Evolutionary conservation across 2,113 vertebrate genomes (phyloP).

Genomic region (Loxodonta africana): DNA sequence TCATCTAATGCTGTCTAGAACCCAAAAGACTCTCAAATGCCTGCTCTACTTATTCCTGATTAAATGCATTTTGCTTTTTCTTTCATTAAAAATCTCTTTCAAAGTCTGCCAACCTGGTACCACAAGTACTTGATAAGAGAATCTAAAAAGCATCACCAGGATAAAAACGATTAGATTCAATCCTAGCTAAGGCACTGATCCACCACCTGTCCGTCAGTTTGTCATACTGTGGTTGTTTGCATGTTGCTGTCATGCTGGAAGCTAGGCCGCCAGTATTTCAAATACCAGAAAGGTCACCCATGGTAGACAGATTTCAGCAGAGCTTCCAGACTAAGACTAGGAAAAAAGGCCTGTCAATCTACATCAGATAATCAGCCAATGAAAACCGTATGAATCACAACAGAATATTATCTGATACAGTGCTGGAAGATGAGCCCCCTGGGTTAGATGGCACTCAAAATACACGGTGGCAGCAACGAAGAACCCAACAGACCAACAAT

Average conservation of each 20-base stretch:
- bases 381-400: background rate
- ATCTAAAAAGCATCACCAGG: background rate
- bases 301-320: background rate
- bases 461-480: background rate
- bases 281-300: background rate
- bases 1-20: background rate
- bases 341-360: background rate
- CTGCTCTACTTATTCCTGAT: background rate
- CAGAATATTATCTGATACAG: background rate
- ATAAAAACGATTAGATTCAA: background rate
- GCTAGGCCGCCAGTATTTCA: background rate
- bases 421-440: background rate
- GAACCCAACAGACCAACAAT: background rate
- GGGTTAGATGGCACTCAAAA: background rate
- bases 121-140: background rate
- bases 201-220: background rate
- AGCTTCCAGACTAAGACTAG: background rate
- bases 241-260: background rate
- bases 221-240: background rate
- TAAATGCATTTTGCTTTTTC: background rate
- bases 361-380: background rate
- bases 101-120: background rate
- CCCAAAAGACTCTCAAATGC: background rate
- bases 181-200: accelerated
- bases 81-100: background rate